Base-by-base conservation (phyloP, 2,888 invertebrate genomes). In the Colletes collaris region DNA sequence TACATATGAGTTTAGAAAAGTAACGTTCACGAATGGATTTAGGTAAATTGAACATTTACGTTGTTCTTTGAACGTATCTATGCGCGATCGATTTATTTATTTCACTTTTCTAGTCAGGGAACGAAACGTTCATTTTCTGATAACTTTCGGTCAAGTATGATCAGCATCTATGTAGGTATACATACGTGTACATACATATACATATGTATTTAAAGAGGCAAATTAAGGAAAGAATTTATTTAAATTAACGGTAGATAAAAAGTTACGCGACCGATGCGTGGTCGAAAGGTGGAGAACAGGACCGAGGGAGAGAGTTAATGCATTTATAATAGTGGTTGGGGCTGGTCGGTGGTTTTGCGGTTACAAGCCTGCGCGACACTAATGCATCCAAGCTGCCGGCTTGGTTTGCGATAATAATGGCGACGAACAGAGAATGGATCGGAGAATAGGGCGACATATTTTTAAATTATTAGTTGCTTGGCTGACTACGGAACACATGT, bases 261-360 rank as follows among this genome's bases (percentile, higher is more conserved):
- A 79, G 76, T 84, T 68, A 71, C 63, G 73, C 52, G 59, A 49
- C 19, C 56, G 53, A 64, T 16, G 50, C 53, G 44, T 19, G 71
- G 72, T 65, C 65, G 69, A 79, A 76, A 58, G 73, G 73, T 58
- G 53, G 70, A 73, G 79, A 79, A 59, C 62, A 71, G 58, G 55
- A 68, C 53, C 55, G 73, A 75, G 71, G 76, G 85, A 84, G 86
- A 82, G 85, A 87, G 87, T 90, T 92, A 92, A 92, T 91, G 92
- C 89, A 91, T 92, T 92, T 92, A 89, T 91, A 91, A 92, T 92
- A 89, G 90, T 85, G 81, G 84, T 82, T 79, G 82, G 87, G 88
- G 88, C 89, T 87, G 89, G 84, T 86, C 84, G 86, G 86, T 83
- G 88, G 87, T 85, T 88, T 86, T 88, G 90, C 86, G 90, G 90